Evolutionary conservation across 1,140 invertebrate genomes (phyloP), one percentile per base, ranked within the genome.

Genomic region (Schlechtendalia chinensis): DNA sequence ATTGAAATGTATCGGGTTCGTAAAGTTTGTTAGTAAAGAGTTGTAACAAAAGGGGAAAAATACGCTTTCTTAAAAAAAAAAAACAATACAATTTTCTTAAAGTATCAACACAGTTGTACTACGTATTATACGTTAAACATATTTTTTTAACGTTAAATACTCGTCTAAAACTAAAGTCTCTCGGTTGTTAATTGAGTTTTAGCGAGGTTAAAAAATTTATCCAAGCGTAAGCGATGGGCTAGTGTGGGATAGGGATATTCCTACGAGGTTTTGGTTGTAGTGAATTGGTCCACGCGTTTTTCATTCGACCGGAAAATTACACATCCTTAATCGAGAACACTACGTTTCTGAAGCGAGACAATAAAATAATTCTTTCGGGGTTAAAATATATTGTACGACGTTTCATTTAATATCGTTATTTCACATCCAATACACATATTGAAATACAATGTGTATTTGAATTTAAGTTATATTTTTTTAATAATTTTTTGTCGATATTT

Each of bases 1-100:
- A 67, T 67, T 67, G 22, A 67, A 67, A 67, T 67, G 45, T 67
- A 67, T 67, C 3, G 65, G 19, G n/a, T 47, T 67, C 22, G 11
- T 61, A 10, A 61, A 61, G 27, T 67, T 67, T 67, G 65, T 67
- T 8, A 22, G 12, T 67, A 47, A 47, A 45, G 32, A 67, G 32
- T 67, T 47, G 11, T 39, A 32, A 12, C 32, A 39, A 39, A 50
- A 12, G 47, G 5, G 39, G 16, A n/a, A n/a, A n/a, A n/a, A n/a
- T n/a, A n/a, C n/a, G n/a, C n/a, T n/a, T n/a, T n/a, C n/a, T n/a
- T 14, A 24, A 47, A n/a, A 56, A 27, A 61, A 22, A 45, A 67
- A 67, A 39, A 14, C n/a, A 56, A 4, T 4, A 10, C 19, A 22
- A 14, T 45, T 65, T n/a, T 65, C 39, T 39, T 11, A 39, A 22